These are phyloP conservation scores for Rambutsinella grinnellia DNA, from an alignment of 2,888 invertebrate species.

Conservation along the genomic window DNA sequence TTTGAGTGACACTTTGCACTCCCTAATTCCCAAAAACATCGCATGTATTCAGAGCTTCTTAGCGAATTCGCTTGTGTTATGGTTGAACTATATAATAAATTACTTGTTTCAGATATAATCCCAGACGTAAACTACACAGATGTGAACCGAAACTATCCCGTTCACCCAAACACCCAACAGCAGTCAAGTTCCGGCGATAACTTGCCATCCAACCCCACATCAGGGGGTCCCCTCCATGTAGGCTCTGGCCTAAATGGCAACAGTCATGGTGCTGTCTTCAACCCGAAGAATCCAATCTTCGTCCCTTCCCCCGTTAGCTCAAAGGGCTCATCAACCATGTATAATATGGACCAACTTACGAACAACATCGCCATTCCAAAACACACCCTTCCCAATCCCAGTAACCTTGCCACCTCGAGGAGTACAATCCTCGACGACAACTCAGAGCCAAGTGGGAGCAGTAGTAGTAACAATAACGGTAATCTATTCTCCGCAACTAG, in stretches of 20 bases:
- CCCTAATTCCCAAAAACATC: conserved; percentile 6
- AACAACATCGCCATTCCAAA: conserved; percentile 67
- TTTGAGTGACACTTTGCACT: conserved; percentile 6
- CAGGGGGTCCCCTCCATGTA: conserved; percentile 14
- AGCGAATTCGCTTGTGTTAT: background rate
- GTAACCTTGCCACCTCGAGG: conserved; percentile 66
- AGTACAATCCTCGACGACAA: conserved; percentile 61
- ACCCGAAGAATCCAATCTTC: conserved; percentile 65
- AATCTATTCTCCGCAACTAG: conserved; percentile 36
- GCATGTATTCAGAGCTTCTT: background rate
- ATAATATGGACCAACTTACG: conserved; percentile 67
- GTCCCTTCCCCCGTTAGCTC: conserved; percentile 66
- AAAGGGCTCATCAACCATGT: conserved; percentile 65
- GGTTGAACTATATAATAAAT: background rate
- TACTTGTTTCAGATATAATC: conserved; percentile 55
- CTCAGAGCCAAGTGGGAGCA: conserved; percentile 34
- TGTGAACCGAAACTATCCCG: conserved; percentile 55
- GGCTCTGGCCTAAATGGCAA: conserved; percentile 19
- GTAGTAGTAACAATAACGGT: conserved; percentile 28
- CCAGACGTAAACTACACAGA: conserved; percentile 65
- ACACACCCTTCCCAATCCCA: conserved; percentile 66
- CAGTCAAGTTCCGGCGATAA: conserved; percentile 50
- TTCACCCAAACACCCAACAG: conserved; percentile 50
- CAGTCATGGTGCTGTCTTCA: conserved; percentile 58
- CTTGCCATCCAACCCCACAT: conserved; percentile 31